Conservation (phyloP, 2,113 vertebrate genomes). For the Cnemophilus loriae region DNA sequence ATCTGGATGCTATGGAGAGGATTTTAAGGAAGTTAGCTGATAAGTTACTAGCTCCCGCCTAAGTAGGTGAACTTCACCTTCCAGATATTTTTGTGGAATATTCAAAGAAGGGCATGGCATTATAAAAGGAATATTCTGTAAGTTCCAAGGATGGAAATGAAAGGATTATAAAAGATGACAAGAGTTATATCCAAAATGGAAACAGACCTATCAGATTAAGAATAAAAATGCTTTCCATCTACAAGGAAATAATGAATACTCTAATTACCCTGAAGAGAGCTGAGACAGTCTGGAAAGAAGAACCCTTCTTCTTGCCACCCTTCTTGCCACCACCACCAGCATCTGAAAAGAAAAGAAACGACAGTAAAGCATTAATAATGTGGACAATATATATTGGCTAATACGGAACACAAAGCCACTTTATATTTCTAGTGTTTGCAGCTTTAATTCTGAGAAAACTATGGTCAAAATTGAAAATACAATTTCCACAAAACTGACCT, state of each 20-base stretch:
- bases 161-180: not conserved
- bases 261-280: slow-evolving; percentile 20
- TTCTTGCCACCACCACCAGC: slow-evolving; percentile 45
- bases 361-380: not conserved
- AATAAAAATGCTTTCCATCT: not conserved
- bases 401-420: not conserved
- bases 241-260: not conserved
- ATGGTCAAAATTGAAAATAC: not conserved
- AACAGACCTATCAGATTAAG: fast-evolving
- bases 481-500: not conserved
- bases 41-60: not conserved
- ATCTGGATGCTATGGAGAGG: not conserved
- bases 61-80: fast-evolving
- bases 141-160: not conserved
- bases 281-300: slow-evolving; percentile 48
- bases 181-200: not conserved
- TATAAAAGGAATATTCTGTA: not conserved
- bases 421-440: not conserved
- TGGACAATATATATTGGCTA: not conserved
- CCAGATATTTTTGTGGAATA: not conserved
- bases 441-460: not conserved
- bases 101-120: not conserved
- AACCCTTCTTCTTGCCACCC: slow-evolving; percentile 50
- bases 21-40: not conserved
- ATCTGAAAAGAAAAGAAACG: not conserved